Conservation (phyloP, 2,113 vertebrate genomes). For the Pardalotus punctatus region DNA sequence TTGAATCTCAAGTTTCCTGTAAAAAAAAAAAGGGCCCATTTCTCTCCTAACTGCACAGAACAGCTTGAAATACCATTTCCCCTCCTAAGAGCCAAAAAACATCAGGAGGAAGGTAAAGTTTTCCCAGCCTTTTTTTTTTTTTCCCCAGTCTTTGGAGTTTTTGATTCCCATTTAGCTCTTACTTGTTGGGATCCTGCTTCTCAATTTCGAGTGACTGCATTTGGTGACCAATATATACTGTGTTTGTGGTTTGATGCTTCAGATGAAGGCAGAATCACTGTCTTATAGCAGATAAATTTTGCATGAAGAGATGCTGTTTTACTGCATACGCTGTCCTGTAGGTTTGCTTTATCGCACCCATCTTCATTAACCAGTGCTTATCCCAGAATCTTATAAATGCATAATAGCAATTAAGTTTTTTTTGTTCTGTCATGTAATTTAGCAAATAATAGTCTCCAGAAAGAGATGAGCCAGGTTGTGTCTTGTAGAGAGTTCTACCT, state of each 20-base stretch:
- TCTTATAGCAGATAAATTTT: neutral
- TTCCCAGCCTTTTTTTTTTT: neutral
- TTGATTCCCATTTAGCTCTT: neutral
- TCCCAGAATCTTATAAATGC: constrained; percentile 10
- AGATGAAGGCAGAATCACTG: neutral
- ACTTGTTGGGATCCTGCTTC: neutral
- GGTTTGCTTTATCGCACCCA: neutral
- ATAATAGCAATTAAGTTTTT: neutral
- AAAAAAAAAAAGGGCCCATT: neutral
- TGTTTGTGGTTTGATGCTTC: neutral
- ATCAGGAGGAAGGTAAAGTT: neutral
- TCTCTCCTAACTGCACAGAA: neutral
- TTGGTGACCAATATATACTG: neutral
- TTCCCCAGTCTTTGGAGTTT: neutral
- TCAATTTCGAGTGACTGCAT: neutral
- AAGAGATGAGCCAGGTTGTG: constrained; percentile 19
- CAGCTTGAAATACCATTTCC: neutral
- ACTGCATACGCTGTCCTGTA: neutral
- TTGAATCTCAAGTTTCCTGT: neutral
- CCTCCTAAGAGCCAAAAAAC: neutral
- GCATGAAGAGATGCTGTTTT: neutral
- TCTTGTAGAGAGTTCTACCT: constrained; percentile 22
- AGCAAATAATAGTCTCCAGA: constrained; percentile 22
- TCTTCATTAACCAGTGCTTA: neutral
- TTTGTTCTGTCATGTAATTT: constrained; percentile 33